Evolutionary conservation across 2,113 vertebrate genomes (phyloP).

Genomic region (Origma solitaria): DNA sequence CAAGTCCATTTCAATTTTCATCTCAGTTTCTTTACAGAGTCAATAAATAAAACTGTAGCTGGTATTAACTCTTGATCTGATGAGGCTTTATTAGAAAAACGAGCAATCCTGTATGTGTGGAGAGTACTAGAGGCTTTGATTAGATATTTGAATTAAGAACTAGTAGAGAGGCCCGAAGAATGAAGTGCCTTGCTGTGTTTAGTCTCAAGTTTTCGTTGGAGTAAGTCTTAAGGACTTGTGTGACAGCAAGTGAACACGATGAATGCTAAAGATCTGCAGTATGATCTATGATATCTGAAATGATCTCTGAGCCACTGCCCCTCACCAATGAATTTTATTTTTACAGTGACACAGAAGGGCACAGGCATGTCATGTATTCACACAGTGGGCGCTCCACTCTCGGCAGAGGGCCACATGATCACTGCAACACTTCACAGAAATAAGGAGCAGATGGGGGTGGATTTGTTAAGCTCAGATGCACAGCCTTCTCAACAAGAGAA

Average conservation of each 20-base stretch:
- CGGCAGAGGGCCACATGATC: not conserved
- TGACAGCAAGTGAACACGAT: not conserved
- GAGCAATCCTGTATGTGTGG: not conserved
- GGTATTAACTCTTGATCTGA: not conserved
- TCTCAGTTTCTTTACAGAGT: not conserved
- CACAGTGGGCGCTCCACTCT: conserved; percentile 1
- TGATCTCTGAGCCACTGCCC: not conserved
- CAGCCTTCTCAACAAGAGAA: not conserved
- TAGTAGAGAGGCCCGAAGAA: not conserved
- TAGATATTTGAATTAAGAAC: not conserved
- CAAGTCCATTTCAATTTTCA: not conserved
- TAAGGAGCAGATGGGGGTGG: not conserved
- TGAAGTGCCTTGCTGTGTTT: not conserved
- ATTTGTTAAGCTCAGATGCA: not conserved
- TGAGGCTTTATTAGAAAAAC: not conserved
- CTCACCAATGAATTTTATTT: conserved; percentile 8
- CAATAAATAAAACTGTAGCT: not conserved
- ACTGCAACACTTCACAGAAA: not conserved
- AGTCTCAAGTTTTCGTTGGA: not conserved
- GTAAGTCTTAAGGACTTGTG: not conserved
- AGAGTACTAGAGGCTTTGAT: not conserved
- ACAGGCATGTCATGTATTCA: not conserved
- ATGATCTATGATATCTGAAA: not conserved
- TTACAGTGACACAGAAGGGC: conserved; percentile 4
- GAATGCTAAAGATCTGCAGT: not conserved